Evolutionary conservation across 2,797 vertebrate genomes (phyloP), one percentile per base, ranked within the genome.

Genomic region (Ambastaia sidthimunki): DNA sequence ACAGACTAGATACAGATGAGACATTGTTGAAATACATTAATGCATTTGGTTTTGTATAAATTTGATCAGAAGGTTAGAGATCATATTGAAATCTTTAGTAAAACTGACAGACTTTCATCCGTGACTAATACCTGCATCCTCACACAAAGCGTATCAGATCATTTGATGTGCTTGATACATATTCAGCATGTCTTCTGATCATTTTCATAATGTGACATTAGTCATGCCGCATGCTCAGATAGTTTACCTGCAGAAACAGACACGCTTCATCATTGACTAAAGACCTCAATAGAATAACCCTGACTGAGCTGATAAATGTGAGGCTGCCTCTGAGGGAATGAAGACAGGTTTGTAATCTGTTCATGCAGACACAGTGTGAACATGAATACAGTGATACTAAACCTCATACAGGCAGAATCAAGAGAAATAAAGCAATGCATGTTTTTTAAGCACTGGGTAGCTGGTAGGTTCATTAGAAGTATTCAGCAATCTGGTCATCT

Each of bases 181-280:
- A 79, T 79, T 72, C 77, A 79, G 59, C 34, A 31, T 71, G 70
- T 50, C 55, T 66, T 79, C 72, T 54, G 69, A 47, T 65, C 60
- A 72, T 79, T 54, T 79, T 79, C 69, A 79, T 79, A 79, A 79
- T 79, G 68, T 72, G 69, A 79, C 65, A 71, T 79, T 79, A 72
- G 47, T 72, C 69, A 79, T 72, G 69, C 48, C n/a, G 31, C 57
- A 44, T 6, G 31, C 68, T 65, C 47, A 71, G 28, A 79, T 37
- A 72, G 44, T 69, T 65, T 79, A 72, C 48, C 60, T 44, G 77
- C 65, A 72, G 37, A 79, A 72, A 66, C 59, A 71, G 76, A 79
- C 55, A 21, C 25, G 59, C 59, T 79, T 18, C 21, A 79, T 72
- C 69, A 65, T 11, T 55, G 59, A 65, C 16, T 72, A 66, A 79